Conservation (phyloP, 2,113 vertebrate genomes). For the Phyllopteryx taeniolatus region DNA sequence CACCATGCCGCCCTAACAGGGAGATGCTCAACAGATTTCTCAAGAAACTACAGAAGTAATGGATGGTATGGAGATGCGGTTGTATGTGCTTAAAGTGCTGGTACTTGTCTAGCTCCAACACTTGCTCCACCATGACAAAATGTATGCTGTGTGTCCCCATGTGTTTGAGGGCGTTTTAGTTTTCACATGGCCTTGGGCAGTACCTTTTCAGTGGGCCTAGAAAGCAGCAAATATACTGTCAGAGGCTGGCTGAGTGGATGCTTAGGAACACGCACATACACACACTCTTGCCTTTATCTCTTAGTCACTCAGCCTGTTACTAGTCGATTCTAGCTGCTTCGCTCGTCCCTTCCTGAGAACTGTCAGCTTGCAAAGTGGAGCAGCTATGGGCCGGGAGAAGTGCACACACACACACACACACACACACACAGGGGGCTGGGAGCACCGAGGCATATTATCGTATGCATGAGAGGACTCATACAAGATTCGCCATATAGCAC, state of each 20-base stretch:
- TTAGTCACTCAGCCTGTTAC: slow-evolving; percentile 38
- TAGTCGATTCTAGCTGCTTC: slow-evolving; percentile 37
- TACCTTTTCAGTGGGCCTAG: slow-evolving; percentile 36
- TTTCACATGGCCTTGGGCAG: slow-evolving; percentile 13
- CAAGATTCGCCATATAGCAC: slow-evolving; percentile 38
- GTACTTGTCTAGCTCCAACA: slow-evolving; percentile 14
- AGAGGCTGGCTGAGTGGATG: slow-evolving; percentile 39
- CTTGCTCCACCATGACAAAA: slow-evolving; percentile 20
- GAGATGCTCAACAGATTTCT: not conserved
- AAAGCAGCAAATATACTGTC: slow-evolving; percentile 51
- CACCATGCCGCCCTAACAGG: too few species aligned
- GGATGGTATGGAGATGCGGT: not conserved
- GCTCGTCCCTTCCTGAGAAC: slow-evolving; percentile 11
- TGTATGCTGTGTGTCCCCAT: slow-evolving; percentile 11
- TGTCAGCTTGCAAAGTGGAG: slow-evolving; percentile 39
- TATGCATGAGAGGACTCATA: slow-evolving; percentile 58
- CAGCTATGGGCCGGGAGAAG: slow-evolving; percentile 24
- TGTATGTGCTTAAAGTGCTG: slow-evolving; percentile 3
- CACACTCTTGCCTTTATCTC: slow-evolving; percentile 4
- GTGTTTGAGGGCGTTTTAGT: slow-evolving; percentile 10
- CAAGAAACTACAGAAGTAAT: not conserved
- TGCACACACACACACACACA: slow-evolving; percentile 2
- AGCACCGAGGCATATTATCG: slow-evolving; percentile 36
- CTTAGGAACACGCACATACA: slow-evolving; percentile 17
- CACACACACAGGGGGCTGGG: not conserved